Evolutionary conservation across 2,797 vertebrate species (phyloP).

Genomic region (Vespertilio murinus): DNA sequence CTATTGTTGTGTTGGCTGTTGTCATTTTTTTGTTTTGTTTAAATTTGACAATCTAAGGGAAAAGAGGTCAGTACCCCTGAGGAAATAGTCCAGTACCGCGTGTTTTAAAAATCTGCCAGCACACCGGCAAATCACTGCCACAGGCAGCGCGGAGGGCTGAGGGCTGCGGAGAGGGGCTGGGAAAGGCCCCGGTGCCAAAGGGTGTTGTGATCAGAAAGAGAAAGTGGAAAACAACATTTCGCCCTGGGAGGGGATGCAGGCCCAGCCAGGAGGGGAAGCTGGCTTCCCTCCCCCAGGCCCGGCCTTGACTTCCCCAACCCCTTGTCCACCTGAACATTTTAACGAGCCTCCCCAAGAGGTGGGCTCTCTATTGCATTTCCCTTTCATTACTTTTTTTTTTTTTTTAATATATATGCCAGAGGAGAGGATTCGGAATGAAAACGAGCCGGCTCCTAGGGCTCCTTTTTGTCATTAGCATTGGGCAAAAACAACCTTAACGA

Average conservation of each 20-base stretch:
- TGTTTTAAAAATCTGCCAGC: background rate
- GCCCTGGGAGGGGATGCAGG: fast-evolving
- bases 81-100: background rate
- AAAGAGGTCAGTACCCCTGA: background rate
- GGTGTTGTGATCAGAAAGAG: background rate
- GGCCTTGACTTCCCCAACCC: slow-evolving; percentile 34
- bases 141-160: fast-evolving
- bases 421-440: slow-evolving; percentile 83
- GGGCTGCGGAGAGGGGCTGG: background rate
- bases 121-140: background rate
- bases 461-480: slow-evolving; percentile 86
- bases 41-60: background rate
- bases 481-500: slow-evolving; percentile 86
- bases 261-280: too few relatives aligned
- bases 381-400: slow-evolving; percentile 80
- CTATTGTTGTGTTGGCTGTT: background rate
- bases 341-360: slow-evolving; percentile 72
- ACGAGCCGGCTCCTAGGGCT: slow-evolving; percentile 82
- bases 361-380: slow-evolving; percentile 75
- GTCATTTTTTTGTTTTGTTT: background rate
- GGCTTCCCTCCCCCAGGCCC: background rate
- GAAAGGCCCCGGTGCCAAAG: background rate
- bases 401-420: slow-evolving; percentile 73
- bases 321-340: slow-evolving; percentile 58
- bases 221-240: background rate